Evolutionary conservation across 1,140 invertebrate species (phyloP).

Genomic region (Eumaeus atala): DNA sequence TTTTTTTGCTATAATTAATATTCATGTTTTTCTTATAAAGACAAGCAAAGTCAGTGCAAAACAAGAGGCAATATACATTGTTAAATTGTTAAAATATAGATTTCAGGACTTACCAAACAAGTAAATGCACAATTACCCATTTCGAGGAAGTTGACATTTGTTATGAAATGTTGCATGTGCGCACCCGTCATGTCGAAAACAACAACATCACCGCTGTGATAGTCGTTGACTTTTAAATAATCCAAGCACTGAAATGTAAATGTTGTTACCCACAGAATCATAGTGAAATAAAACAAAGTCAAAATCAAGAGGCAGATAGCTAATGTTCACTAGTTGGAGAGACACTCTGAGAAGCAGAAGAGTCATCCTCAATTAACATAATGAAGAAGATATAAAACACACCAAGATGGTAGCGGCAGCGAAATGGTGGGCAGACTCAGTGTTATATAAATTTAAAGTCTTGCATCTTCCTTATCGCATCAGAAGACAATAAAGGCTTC

Average conservation of each 20-base stretch:
- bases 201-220: not conserved
- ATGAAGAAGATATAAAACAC: too few relatives aligned
- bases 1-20: not conserved
- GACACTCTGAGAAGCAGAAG: too few relatives aligned
- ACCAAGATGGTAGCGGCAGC: too few relatives aligned
- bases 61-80: not conserved
- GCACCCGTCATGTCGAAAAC: not conserved
- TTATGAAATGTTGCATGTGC: slow-evolving; percentile 2
- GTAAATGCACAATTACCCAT: not conserved
- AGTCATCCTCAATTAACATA: too few relatives aligned
- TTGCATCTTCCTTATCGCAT: too few relatives aligned
- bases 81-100: not conserved
- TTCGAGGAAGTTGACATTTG: slow-evolving; percentile 2
- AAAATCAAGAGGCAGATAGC: not conserved
- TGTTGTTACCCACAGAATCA: not conserved
- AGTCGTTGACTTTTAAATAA: not conserved
- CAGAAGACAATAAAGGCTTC: too few relatives aligned
- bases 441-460: too few relatives aligned
- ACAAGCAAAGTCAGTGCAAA: not conserved
- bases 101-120: not conserved
- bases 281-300: not conserved
- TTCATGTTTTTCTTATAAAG: not conserved
- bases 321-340: not conserved
- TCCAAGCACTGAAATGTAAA: not conserved
- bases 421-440: too few relatives aligned